A percentile compares a stretch with the other conserved stretches of the same genome.
These are phyloP conservation scores for Leptothorax acervorum DNA, from an alignment of 2,888 invertebrate species.

Conservation along the genomic window DNA sequence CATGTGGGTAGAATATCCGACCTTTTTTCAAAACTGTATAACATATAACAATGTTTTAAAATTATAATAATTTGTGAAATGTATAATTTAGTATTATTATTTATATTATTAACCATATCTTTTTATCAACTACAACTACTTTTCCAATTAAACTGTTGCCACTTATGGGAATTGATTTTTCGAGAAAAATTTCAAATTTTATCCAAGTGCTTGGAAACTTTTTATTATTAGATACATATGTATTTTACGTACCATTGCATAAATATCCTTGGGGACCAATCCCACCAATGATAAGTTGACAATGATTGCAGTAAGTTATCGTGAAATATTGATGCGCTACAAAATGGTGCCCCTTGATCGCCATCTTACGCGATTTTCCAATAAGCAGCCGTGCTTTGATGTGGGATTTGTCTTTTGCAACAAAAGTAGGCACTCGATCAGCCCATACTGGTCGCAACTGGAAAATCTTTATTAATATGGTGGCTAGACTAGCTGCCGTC, in stretches of 20 bases:
- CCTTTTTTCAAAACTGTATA: neutral
- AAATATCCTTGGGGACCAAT: slow-evolving; percentile 98
- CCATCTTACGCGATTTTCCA: slow-evolving; percentile 90
- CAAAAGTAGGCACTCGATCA: slow-evolving; percentile 94
- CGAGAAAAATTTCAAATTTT: neutral
- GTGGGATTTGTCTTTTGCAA: slow-evolving; percentile 93
- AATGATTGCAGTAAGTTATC: slow-evolving; percentile 97
- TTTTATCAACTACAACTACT: neutral
- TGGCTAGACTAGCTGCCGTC: slow-evolving; percentile 92
- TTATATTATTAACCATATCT: neutral
- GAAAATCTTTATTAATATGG: slow-evolving; percentile 92
- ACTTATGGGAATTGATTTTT: neutral
- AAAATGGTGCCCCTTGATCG: slow-evolving; percentile 96
- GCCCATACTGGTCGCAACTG: slow-evolving; percentile 89
- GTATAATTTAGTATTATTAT: neutral
- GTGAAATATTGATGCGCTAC: slow-evolving; percentile 95
- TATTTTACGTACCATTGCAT: slow-evolving; percentile 91
- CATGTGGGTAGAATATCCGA: no score
- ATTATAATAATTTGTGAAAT: neutral
- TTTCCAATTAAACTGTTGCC: neutral
- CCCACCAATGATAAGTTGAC: slow-evolving; percentile 96
- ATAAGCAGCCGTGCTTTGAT: slow-evolving; percentile 89
- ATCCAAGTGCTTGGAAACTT: no score
- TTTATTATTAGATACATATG: neutral
- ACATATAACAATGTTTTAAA: neutral